phyloP scores from a whole-genome alignment of 2,797 vertebrate genomes.

The Knipowitschia caucasica region DNA sequence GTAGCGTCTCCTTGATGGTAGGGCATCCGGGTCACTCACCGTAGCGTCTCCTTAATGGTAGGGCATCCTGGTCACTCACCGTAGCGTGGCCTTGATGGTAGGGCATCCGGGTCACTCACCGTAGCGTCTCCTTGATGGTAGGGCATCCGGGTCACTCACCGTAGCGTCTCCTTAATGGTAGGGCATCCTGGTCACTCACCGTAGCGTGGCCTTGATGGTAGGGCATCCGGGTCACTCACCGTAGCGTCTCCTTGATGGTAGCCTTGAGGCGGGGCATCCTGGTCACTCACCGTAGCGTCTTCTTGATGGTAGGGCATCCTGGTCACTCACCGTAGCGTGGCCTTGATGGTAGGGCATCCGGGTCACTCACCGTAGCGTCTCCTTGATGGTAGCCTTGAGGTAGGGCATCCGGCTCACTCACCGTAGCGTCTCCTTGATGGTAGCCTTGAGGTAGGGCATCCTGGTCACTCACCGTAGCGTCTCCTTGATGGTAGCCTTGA shows the following conservation, averaged over 20 bases:
- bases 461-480: constrained; percentile 57
- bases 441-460: constrained; percentile 74
- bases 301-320: constrained; percentile 74
- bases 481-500: constrained; percentile 77
- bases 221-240: constrained; percentile 68
- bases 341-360: constrained; percentile 75
- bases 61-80: constrained; percentile 68
- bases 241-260: constrained; percentile 75
- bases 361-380: constrained; percentile 69
- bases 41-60: constrained; percentile 75
- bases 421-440: constrained; percentile 76
- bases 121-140: constrained; percentile 75
- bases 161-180: constrained; percentile 75
- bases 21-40: constrained; percentile 68
- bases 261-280: constrained; percentile 72
- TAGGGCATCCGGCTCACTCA: constrained; percentile 73
- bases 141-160: constrained; percentile 68
- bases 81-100: constrained; percentile 75
- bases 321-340: constrained; percentile 68
- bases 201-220: constrained; percentile 75
- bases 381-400: constrained; percentile 75
- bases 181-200: constrained; percentile 68
- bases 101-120: constrained; percentile 68
- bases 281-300: constrained; percentile 69
- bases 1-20: constrained; percentile 75